These are phyloP conservation scores for Orgyia antiqua DNA, from an alignment of 2,888 invertebrate species.

Conservation along the genomic window DNA sequence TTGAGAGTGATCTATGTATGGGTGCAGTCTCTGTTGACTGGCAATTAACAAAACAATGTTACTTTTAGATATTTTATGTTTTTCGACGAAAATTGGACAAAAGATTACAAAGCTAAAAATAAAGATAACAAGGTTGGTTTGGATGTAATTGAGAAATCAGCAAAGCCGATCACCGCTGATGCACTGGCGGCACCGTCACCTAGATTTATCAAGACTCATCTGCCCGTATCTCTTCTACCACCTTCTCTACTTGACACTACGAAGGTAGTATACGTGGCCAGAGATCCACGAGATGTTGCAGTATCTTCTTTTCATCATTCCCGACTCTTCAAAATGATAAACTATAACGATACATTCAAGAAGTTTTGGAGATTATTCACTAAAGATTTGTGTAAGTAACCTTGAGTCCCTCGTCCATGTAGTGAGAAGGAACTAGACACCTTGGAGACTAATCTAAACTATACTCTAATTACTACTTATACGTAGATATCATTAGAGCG, in stretches of 20 bases:
- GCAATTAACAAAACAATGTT: slow-evolving; percentile 4
- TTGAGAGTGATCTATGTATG: no score
- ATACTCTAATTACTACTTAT: no score
- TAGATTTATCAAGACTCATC: slow-evolving; percentile 71
- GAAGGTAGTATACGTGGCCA: slow-evolving; percentile 83
- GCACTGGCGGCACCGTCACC: slow-evolving; percentile 27
- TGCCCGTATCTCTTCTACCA: slow-evolving; percentile 83
- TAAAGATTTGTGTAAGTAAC: slow-evolving; percentile 72
- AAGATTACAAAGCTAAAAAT: slow-evolving; percentile 1
- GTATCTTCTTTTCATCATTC: slow-evolving; percentile 81
- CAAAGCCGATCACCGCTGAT: slow-evolving; percentile 6
- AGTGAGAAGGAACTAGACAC: neutral
- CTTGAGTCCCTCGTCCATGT: no score
- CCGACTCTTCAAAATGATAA: slow-evolving; percentile 7
- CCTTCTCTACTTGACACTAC: slow-evolving; percentile 63
- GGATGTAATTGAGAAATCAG: neutral
- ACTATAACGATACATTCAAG: slow-evolving; percentile 48
- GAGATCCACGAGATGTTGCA: slow-evolving; percentile 88
- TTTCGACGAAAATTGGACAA: slow-evolving; percentile 17
- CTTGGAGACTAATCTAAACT: no score
- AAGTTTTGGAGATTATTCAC: slow-evolving; percentile 81
- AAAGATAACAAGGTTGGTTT: slow-evolving; percentile 1
- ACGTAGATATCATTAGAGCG: no score
- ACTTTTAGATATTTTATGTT: no score
- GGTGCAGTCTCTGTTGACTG: no score